Base-by-base conservation (phyloP, 2,113 vertebrate species). In the Sterrhoptilus dennistouni region DNA sequence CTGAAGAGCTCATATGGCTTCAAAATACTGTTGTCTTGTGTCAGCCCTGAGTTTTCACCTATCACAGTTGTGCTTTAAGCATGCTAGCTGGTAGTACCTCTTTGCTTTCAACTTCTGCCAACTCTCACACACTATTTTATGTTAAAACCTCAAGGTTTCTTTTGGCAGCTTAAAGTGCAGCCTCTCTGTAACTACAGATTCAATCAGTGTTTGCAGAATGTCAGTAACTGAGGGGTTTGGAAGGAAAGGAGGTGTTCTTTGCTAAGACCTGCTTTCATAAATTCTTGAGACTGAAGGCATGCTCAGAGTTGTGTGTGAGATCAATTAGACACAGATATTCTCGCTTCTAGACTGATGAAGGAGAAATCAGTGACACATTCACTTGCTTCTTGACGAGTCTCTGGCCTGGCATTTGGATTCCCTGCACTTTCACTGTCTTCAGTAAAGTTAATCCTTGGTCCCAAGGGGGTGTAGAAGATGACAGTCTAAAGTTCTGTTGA, bases 401-500 rank as follows among this genome's bases (percentile, higher is more conserved):
- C 18, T 89, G 64, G 12, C 5, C 53, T 61, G 31, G 11, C 8
- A 29, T 86, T 86, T 50, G 35, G 60, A 36, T 35, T 83, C 12
- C 17, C 14, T 83, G 18, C 12, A 56, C n/a, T 83, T 76, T 15
- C 27, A 25, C 28, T 69, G 9, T 5, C 44, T 68, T 57, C 56
- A 65, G n/a, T 31, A 14, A 38, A 75, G 38, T 38, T 49, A 57
- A 68, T 74, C 40, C 38, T 60, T 0, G 0, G 7, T 87, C 53
- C 28, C 47, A 65, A 23, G 0, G 1, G 29, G 24, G 2, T 15
- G 23, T 16, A 28, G 21, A 36, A 38, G 24, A 18, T n/a, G 22
- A 13, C 23, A 60, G 47, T 7, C 18, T 31, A 12, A 61, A 47
- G 3, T 11, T 72, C 28, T 76, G 13, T 38, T 72, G 45, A 53